phyloP scores from a whole-genome alignment of 1,140 invertebrate genomes.

The Formica selysi region DNA sequence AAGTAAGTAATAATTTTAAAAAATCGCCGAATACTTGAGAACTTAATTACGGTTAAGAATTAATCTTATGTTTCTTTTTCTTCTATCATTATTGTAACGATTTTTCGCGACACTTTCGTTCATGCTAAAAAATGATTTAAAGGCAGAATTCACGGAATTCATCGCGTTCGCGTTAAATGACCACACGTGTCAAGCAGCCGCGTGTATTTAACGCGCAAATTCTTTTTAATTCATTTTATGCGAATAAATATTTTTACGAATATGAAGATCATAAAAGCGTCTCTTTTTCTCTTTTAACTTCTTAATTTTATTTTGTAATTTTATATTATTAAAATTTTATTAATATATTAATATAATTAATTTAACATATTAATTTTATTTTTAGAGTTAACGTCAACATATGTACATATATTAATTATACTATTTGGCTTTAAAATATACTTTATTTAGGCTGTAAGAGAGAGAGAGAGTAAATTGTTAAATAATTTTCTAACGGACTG shows the following conservation, averaged over 20 bases:
- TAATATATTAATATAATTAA: too few relatives aligned
- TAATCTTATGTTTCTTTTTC: too few relatives aligned
- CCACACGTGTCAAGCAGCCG: conserved; percentile 75
- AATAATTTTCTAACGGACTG: neutral
- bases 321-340: neutral
- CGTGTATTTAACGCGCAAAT: neutral
- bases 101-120: conserved; percentile 33
- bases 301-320: neutral
- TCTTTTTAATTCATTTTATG: conserved; percentile 2
- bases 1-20: neutral
- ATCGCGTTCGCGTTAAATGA: conserved; percentile 54
- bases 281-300: neutral
- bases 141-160: conserved; percentile 77
- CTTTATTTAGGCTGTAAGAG: too few relatives aligned
- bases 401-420: neutral
- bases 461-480: neutral
- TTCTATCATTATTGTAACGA: neutral
- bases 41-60: neutral
- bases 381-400: neutral
- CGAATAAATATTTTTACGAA: neutral
- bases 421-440: neutral
- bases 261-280: neutral
- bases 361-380: neutral
- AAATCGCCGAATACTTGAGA: neutral
- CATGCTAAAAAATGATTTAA: conserved; percentile 59